Evolutionary conservation across 2,888 invertebrate genomes (phyloP).

Genomic region (Hesperia comma): DNA sequence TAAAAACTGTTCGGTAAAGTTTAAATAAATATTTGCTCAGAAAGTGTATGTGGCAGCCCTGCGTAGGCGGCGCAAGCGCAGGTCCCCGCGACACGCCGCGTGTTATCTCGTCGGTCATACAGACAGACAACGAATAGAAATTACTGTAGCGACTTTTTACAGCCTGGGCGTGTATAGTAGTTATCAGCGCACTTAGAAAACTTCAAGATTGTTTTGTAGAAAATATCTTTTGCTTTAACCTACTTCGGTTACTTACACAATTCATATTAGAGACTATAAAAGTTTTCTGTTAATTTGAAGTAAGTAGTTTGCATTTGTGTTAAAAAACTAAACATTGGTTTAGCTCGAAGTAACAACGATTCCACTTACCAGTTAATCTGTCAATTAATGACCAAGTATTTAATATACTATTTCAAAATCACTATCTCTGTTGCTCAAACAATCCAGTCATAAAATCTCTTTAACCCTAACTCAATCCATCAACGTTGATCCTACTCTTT

Average conservation of each 20-base stretch:
- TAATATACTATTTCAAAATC: not conserved
- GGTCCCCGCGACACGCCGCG: slow-evolving; percentile 69
- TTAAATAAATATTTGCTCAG: not conserved
- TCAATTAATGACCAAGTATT: not conserved
- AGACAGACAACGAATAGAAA: slow-evolving; percentile 70
- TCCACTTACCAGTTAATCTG: not conserved
- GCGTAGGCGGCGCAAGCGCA: slow-evolving; percentile 52
- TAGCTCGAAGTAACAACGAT: not conserved
- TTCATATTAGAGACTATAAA: too few relatives aligned
- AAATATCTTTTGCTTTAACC: slow-evolving; percentile 32
- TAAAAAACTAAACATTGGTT: too few relatives aligned
- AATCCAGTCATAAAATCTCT: slow-evolving; percentile 1
- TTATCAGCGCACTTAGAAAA: slow-evolving; percentile 41
- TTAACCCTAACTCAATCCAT: slow-evolving; percentile 29
- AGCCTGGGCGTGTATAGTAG: slow-evolving; percentile 35
- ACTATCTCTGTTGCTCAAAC: not conserved
- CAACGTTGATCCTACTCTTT: slow-evolving; percentile 34
- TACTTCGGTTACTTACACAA: slow-evolving; percentile 1
- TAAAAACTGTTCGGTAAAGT: too few relatives aligned
- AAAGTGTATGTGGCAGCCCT: slow-evolving; percentile 62
- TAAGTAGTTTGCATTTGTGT: too few relatives aligned
- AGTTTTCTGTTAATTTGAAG: too few relatives aligned
- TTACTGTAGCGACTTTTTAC: slow-evolving; percentile 67
- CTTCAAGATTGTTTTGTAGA: slow-evolving; percentile 37
- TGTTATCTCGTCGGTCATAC: slow-evolving; percentile 71